phyloP scores from a whole-genome alignment of 92 coral and sea anemone species.

The Phenganax subtilis region DNA sequence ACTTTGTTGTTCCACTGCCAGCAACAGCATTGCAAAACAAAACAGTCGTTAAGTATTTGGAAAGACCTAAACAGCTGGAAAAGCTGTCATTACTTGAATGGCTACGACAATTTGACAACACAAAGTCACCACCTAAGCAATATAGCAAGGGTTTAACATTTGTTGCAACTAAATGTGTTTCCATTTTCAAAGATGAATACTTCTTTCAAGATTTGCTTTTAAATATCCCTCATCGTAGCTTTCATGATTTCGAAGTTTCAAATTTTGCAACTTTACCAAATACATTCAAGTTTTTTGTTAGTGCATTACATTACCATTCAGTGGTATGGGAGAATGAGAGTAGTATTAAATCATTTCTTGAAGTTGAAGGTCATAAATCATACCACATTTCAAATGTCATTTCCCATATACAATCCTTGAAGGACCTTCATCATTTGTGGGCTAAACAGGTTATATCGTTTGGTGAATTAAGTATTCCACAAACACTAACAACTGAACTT shows the following conservation, averaged over 20 bases:
- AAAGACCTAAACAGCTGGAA: neutral
- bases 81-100: slow-evolving; percentile 22
- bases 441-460: no score
- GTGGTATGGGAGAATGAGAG: neutral
- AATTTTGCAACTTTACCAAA: neutral
- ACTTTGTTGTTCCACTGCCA: neutral
- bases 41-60: slow-evolving; percentile 1
- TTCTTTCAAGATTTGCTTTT: slow-evolving; percentile 5
- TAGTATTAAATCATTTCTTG: neutral
- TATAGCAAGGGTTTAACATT: slow-evolving; percentile 24
- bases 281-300: neutral
- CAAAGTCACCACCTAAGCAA: neutral
- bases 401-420: neutral
- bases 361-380: neutral
- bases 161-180: slow-evolving; percentile 22
- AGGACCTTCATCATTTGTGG: slow-evolving; percentile 1
- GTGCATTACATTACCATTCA: neutral
- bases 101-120: slow-evolving; percentile 21
- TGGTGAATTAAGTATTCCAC: neutral
- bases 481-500: neutral
- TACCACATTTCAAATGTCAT: neutral
- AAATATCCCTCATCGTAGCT: neutral
- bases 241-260: neutral
- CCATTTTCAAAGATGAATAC: slow-evolving; percentile 23
- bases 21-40: neutral